These are phyloP conservation scores for Omphaloscelis lunosa DNA, from an alignment of 2,888 invertebrate genomes.

Conservation along the genomic window DNA sequence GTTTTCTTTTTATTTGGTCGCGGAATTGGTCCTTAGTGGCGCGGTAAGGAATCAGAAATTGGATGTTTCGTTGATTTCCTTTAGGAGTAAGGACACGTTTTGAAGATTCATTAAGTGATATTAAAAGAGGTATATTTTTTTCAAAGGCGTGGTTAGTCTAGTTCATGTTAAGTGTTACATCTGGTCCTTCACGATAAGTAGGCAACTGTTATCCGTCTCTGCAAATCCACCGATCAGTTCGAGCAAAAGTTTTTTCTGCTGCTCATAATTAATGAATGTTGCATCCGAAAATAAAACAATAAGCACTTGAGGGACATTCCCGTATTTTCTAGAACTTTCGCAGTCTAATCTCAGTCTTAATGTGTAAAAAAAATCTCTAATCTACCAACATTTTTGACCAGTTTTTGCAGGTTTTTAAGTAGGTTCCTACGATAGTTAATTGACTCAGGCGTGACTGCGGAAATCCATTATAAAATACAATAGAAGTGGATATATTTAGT, in stretches of 20 bases:
- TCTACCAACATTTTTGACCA: not conserved
- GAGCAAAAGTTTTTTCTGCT: too few relatives aligned
- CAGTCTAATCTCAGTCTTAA: not conserved
- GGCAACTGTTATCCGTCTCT: not conserved
- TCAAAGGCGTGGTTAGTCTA: not conserved
- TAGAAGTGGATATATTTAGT: too few relatives aligned
- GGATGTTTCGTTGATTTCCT: conserved; percentile 45
- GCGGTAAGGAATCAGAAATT: conserved; percentile 34
- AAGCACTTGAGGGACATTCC: too few relatives aligned
- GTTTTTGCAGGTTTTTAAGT: not conserved
- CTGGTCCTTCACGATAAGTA: not conserved
- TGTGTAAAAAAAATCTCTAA: not conserved
- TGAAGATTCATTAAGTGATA: conserved; percentile 1
- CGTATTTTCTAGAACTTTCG: too few relatives aligned
- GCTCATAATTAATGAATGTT: too few relatives aligned
- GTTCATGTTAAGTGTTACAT: not conserved
- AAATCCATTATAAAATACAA: too few relatives aligned
- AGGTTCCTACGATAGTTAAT: not conserved
- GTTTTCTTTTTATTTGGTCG: conserved; percentile 57
- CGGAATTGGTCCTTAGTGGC: conserved; percentile 42
- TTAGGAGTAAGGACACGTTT: not conserved
- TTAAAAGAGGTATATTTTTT: not conserved
- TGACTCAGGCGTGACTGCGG: too few relatives aligned
- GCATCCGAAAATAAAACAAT: too few relatives aligned
- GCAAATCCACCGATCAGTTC: too few relatives aligned